Conservation (phyloP, 2,113 vertebrate species). For the Cardinalis cardinalis region DNA sequence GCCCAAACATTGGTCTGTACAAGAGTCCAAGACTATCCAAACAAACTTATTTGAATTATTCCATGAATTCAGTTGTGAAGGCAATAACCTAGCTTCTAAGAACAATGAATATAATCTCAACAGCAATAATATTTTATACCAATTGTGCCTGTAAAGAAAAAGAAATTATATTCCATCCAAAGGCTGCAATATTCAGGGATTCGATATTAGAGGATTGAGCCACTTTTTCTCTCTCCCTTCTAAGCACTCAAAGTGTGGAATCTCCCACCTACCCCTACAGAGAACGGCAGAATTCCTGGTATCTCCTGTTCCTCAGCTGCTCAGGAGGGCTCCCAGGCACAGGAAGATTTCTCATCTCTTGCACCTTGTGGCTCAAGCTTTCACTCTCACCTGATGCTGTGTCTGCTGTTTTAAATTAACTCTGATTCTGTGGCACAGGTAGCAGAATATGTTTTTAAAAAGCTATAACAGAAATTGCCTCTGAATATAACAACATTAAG, state of each 20-base stretch:
- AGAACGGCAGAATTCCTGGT: neutral
- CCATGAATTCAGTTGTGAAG: neutral
- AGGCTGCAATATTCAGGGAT: neutral
- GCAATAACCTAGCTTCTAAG: neutral
- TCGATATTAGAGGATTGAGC: neutral
- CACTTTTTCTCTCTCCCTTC: neutral
- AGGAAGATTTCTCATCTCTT: neutral
- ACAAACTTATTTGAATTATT: neutral
- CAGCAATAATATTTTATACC: neutral
- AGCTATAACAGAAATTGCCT: neutral
- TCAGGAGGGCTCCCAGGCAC: neutral
- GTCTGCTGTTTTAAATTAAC: neutral
- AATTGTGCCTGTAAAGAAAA: neutral
- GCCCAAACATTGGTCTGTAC: neutral
- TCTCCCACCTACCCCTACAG: neutral
- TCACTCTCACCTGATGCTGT: neutral
- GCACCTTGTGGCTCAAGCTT: neutral
- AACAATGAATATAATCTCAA: neutral
- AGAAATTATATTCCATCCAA: neutral
- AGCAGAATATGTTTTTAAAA: neutral
- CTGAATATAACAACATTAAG: neutral
- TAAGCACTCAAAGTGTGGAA: neutral
- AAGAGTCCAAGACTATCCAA: neutral
- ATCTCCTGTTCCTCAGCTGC: neutral
- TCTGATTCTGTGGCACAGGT: neutral